Evolutionary conservation across 2,113 vertebrate genomes (phyloP).

Genomic region (Neotragus moschatus): DNA sequence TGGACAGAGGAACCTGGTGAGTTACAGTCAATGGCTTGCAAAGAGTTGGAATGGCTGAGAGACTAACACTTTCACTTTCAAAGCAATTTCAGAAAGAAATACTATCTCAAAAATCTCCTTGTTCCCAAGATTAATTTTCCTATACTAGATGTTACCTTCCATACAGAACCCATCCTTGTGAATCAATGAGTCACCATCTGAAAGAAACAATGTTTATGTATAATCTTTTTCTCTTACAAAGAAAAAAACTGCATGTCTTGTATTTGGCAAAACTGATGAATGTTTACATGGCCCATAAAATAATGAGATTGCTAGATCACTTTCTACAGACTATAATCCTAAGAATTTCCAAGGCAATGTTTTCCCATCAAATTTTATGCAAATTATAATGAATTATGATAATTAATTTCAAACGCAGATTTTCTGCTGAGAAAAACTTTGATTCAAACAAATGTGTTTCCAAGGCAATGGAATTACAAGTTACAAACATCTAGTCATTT

Average conservation of each 20-base stretch:
- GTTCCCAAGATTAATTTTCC: background rate
- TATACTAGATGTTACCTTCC: background rate
- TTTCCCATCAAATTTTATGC: constrained; percentile 15
- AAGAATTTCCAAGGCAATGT: background rate
- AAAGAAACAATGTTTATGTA: background rate
- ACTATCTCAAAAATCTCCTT: background rate
- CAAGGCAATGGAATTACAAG: constrained; percentile 45
- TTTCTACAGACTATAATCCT: background rate
- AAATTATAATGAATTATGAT: constrained; percentile 52
- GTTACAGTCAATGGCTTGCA: background rate
- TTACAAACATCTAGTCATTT: constrained; percentile 36
- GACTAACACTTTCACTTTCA: background rate
- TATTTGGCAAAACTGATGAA: background rate
- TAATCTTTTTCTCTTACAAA: background rate
- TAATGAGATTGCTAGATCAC: background rate
- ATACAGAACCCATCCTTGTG: background rate
- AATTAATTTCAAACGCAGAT: constrained; percentile 54
- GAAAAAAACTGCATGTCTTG: background rate
- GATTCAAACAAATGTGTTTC: constrained; percentile 27
- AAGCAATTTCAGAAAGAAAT: background rate
- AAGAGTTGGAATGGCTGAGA: background rate
- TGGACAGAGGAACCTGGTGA: background rate
- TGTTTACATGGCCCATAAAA: background rate
- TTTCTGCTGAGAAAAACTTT: constrained; percentile 29
- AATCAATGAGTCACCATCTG: background rate